Evolutionary conservation across 2,797 vertebrate genomes (phyloP), one percentile per base, ranked within the genome.

Genomic region (Decapterus maruadsi): DNA sequence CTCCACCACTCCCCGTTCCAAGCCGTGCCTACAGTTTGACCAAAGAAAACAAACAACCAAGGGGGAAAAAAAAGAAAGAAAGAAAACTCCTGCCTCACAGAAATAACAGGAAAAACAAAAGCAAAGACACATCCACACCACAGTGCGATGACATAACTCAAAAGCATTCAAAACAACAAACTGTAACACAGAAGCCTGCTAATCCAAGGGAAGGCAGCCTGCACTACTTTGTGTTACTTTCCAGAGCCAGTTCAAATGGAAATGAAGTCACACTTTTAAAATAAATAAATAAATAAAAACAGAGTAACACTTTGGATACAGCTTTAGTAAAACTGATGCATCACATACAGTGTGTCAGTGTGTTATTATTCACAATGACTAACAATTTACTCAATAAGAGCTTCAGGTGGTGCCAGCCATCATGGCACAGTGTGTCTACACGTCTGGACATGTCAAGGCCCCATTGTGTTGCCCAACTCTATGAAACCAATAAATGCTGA

Each of bases 61-160:
- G 50, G 12, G 31, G 12, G 31, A 10, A 9, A n/a, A 17, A 46
- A 26, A 1, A 2, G 13, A 1, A 0, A 1, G 20, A 64, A 56
- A 59, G 48, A 11, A n/a, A 40, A 67, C 6, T 10, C 8, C 12
- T 0, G 34, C 45, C 12, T 17, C n/a, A 66, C 31, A 65, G 78
- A 78, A 61, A 72, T n/a, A 79, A 76, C 60, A 72, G 72, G 78
- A 86, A 88, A 85, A 86, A 77, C 43, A 1, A 73, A 26, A 26
- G 58, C 11, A 66, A 66, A 26, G 71, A 78, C 64, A 68, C n/a
- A 66, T 67, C 14, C n/a, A 68, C 13, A 26, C 26, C 20, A 55
- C 57, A 40, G 59, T 6, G 4, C 12, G 22, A 71, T 78, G 80
- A 66, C 76, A 83, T 54, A 78, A 81, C 78, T 51, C 40, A 29